Conservation (phyloP, 2,888 invertebrate genomes). For the Malachius bipustulatus region DNA sequence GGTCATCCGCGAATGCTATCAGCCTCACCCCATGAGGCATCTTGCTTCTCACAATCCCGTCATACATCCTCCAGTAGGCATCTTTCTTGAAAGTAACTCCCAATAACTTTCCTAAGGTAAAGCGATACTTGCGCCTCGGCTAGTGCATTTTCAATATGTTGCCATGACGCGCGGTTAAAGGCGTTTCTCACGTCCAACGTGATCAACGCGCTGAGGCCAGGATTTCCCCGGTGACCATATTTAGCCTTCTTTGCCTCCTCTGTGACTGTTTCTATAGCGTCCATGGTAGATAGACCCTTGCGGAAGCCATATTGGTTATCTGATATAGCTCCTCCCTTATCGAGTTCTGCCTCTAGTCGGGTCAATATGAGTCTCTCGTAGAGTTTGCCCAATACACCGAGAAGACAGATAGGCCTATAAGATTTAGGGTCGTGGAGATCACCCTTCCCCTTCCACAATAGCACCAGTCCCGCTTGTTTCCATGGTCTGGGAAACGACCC, state of each 20-base stretch:
- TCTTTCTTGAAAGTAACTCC: too few relatives aligned
- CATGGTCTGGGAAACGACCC: constrained; percentile 7
- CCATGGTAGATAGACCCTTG: constrained; percentile 3
- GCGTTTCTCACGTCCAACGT: constrained; percentile 9
- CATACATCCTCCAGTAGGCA: too few relatives aligned
- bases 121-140: not conserved
- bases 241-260: not conserved
- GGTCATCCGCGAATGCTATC: too few relatives aligned
- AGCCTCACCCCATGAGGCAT: too few relatives aligned
- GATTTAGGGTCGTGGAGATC: too few relatives aligned
- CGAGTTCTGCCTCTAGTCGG: constrained; percentile 4
- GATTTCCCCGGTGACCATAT: too few relatives aligned
- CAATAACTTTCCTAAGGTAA: too few relatives aligned
- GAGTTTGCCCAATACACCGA: constrained; percentile 9
- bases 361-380: constrained; percentile 5
- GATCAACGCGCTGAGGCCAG: not conserved
- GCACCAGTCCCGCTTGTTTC: constrained; percentile 7
- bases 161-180: constrained; percentile 7
- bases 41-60: too few relatives aligned
- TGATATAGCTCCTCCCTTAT: not conserved
- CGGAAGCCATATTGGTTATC: constrained; percentile 9
- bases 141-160: not conserved
- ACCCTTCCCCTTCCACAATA: constrained; percentile 7
- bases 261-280: constrained; percentile 1
- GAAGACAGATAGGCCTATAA: constrained; percentile 7